Conservation (phyloP, 2,888 invertebrate species). For the Pteria penguin region DNA sequence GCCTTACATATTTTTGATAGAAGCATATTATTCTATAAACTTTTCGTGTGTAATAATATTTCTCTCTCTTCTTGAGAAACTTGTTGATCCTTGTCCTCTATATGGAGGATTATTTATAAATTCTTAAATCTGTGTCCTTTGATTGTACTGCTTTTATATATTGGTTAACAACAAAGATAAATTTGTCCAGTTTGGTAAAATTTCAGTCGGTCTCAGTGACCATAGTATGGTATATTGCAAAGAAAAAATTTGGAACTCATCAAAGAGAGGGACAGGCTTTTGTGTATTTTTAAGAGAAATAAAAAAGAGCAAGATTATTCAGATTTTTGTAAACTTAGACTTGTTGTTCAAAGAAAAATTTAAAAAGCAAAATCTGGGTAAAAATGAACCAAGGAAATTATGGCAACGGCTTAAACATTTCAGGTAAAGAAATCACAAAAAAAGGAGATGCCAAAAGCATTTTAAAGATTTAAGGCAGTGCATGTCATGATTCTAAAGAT, state of each 20-base stretch:
- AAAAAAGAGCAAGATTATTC: neutral
- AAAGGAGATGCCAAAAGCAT: constrained; percentile 6
- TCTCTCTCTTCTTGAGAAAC: no score
- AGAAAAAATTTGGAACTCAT: neutral
- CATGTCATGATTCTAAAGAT: neutral
- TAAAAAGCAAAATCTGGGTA: neutral
- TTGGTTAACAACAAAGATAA: constrained; percentile 18
- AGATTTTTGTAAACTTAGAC: neutral
- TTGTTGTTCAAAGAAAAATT: neutral
- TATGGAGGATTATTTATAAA: no score
- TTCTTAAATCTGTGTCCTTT: no score
- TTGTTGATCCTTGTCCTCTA: no score
- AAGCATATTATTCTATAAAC: no score
- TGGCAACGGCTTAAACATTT: constrained; percentile 5
- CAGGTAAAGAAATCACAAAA: neutral
- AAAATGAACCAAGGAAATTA: neutral
- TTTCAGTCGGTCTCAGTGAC: constrained; percentile 5
- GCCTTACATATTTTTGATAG: no score
- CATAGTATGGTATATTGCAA: neutral
- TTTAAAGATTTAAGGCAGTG: constrained; percentile 18
- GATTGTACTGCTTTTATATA: no score
- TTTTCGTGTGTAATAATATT: no score
- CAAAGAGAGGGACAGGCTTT: neutral
- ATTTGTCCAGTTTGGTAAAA: neutral
- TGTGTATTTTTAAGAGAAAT: neutral